phyloP scores from a whole-genome alignment of 2,113 vertebrate genomes.

The Fukomys damarensis region DNA sequence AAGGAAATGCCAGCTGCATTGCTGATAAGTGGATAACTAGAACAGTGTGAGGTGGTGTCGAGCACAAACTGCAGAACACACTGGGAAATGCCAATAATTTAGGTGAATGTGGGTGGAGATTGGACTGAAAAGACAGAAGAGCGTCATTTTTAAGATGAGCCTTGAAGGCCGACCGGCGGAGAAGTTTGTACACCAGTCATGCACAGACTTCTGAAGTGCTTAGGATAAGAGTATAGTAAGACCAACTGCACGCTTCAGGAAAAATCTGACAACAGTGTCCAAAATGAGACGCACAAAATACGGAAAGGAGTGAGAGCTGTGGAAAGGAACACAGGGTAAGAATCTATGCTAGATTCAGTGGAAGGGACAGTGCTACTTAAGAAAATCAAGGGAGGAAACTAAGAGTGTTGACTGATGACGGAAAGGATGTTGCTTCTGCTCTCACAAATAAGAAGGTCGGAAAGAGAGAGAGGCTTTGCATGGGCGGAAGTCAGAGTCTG shows the following conservation, averaged over 20 bases:
- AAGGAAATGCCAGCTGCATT: neutral
- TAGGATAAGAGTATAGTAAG: too few relatives aligned
- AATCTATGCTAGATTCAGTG: neutral
- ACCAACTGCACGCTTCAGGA: neutral
- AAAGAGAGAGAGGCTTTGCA: neutral
- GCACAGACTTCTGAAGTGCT: neutral
- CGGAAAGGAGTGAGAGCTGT: neutral
- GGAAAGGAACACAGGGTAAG: neutral
- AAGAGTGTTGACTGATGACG: neutral
- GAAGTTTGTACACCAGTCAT: neutral
- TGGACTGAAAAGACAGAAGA: neutral
- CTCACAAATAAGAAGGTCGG: neutral
- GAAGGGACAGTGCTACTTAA: neutral
- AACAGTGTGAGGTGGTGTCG: neutral
- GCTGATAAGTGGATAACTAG: neutral
- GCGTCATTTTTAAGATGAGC: neutral
- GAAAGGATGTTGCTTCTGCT: neutral
- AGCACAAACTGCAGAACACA: neutral
- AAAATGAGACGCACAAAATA: neutral
- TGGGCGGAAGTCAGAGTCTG: neutral
- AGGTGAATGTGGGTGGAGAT: neutral
- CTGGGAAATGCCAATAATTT: neutral
- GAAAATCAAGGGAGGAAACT: neutral
- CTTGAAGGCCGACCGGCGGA: neutral
- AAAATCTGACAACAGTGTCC: neutral